Evolutionary conservation across 2,888 invertebrate genomes (phyloP).

Genomic region (Rhopalosiphum nymphaeae): DNA sequence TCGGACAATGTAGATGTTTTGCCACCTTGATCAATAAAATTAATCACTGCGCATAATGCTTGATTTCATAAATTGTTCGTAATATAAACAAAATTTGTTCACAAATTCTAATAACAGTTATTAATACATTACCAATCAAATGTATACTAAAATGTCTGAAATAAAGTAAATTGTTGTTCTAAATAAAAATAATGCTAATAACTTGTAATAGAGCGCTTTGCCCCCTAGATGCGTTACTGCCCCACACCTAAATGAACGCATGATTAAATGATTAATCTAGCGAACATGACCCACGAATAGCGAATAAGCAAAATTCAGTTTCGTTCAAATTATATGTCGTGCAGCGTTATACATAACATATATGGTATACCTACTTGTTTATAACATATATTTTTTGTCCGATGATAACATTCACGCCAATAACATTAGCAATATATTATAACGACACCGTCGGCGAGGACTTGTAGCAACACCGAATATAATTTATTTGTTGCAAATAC

Average conservation of each 20-base stretch:
- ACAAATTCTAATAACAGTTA: background rate
- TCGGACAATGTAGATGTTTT: background rate
- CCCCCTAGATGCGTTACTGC: too few relatives aligned
- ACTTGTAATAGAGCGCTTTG: background rate
- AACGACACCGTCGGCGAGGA: background rate
- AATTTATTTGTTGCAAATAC: background rate
- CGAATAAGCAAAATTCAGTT: background rate
- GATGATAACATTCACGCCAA: background rate
- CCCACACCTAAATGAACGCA: background rate
- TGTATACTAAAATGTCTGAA: too few relatives aligned
- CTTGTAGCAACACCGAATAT: background rate
- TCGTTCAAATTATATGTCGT: background rate
- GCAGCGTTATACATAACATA: background rate
- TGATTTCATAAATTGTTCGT: background rate
- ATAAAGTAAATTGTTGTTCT: background rate
- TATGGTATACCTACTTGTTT: background rate
- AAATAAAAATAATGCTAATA: background rate
- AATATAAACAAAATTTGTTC: background rate
- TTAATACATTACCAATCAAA: background rate
- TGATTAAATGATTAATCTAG: background rate
- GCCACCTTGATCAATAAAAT: background rate
- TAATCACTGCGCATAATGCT: background rate
- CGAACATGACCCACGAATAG: background rate
- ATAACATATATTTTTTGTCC: background rate
- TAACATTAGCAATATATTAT: background rate